Conservation (phyloP, 2,888 invertebrate genomes). For the Hybos culiciformis region DNA sequence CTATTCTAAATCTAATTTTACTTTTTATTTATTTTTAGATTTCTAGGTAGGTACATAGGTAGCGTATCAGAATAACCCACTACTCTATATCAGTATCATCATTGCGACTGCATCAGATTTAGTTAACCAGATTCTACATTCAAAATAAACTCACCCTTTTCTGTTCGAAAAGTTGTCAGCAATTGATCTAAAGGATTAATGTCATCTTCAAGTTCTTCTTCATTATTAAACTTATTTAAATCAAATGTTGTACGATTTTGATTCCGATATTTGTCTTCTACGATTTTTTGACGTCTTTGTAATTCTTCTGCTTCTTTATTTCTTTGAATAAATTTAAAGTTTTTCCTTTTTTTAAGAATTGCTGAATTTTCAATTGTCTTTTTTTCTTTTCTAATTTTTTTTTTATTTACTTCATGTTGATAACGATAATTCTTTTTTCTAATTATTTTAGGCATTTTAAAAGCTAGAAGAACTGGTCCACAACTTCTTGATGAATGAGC, state of each 20-base stretch:
- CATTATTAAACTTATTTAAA: conserved; percentile 5
- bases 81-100: no score
- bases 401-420: not conserved
- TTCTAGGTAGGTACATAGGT: no score
- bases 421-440: no score
- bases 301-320: conserved; percentile 27
- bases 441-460: no score
- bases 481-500: no score
- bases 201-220: conserved; percentile 40
- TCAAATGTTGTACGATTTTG: conserved; percentile 3
- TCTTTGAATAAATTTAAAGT: conserved; percentile 24
- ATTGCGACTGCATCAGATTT: no score
- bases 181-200: conserved; percentile 39
- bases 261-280: conserved; percentile 16
- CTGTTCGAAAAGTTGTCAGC: conserved; percentile 37
- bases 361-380: conserved; percentile 2
- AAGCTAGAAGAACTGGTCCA: no score
- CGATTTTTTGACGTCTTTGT: conserved; percentile 18
- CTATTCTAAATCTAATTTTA: no score
- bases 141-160: conserved; percentile 14
- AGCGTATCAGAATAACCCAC: no score
- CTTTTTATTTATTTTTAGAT: no score
- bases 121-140: no score
- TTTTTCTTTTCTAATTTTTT: conserved; percentile 5
- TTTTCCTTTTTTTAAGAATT: conserved; percentile 16